Base-by-base conservation (phyloP, 2,888 invertebrate species). In the Lapara coniferarum region DNA sequence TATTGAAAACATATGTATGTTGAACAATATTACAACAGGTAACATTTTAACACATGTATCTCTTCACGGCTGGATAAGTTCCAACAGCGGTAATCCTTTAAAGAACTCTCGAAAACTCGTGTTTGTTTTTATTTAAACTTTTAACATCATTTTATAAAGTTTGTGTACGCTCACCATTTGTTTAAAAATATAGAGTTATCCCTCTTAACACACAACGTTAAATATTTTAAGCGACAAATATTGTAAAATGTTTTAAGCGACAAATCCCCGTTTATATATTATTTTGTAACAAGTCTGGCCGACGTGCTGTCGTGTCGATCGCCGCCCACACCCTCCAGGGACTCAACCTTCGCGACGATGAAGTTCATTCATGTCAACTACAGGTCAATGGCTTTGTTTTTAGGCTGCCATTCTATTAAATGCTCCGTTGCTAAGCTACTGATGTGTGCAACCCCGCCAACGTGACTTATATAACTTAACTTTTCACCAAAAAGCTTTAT, bases 281-380 rank as follows among this genome's bases (percentile, higher is more conserved):
- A 5, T 46, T 25, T 49, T 19, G 16, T 30, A 46, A 46, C 16
- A 44, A 44, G 19, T 49, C 14, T 3, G 13, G 25, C 19, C 19
- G 49, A 51, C 16, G 49, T n/a, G 10, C 6, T 53, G 52, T 52
- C 52, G n/a, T 52, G 57, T 44, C 44, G 14, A 67, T 57, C 52
- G 59, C 59, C 68, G 37, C 37, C 37, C 37, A 37, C 37, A 37
- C 37, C 37, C 37, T 37, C 59, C 68, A 51, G 59, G 68, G 68
- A 52, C 59, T 8, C 59, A 59, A 51, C 57, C 68, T 68, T 57
- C 59, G 51, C 53, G 44, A 46, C 67, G 46, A 59, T 44, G 5
- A 68, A 53, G 59, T 68, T 68, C 68, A 68, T 59, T 68, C 59
- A 68, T 68, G 52, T 68, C 68, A 68, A 68, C 16, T 13, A 10